These are phyloP conservation scores for Labia minor DNA, from an alignment of 2,888 invertebrate genomes.

Conservation along the genomic window DNA sequence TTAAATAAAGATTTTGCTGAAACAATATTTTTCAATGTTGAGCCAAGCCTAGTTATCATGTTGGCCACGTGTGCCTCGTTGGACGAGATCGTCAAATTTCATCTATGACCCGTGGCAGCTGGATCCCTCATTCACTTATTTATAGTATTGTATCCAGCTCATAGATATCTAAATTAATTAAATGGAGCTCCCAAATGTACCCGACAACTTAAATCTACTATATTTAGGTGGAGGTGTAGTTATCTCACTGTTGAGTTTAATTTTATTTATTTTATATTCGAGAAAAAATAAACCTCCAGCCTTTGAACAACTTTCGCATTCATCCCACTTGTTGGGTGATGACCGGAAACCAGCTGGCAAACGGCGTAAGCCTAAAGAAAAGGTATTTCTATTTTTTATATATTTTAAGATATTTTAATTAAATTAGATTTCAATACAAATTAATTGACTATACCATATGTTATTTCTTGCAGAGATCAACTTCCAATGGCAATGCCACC, in stretches of 20 bases:
- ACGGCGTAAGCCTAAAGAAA: slow-evolving; percentile 41
- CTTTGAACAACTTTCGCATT: slow-evolving; percentile 56
- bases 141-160: background rate
- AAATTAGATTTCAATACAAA: no score
- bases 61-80: background rate
- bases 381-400: slow-evolving; percentile 26
- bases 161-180: slow-evolving; percentile 16
- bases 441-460: background rate
- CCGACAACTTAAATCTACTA: slow-evolving; percentile 44
- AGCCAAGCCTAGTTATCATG: no score
- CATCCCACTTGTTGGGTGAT: slow-evolving; percentile 37
- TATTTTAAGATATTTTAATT: background rate
- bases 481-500: slow-evolving; percentile 31
- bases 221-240: slow-evolving; percentile 51
- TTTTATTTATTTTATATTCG: slow-evolving; percentile 71
- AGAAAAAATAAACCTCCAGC: slow-evolving; percentile 69
- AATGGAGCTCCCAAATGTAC: slow-evolving; percentile 32
- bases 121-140: background rate
- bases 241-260: slow-evolving; percentile 56
- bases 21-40: no score
- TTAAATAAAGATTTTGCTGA: no score
- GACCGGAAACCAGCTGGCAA: slow-evolving; percentile 57
- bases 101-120: slow-evolving; percentile 8
- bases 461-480: slow-evolving; percentile 28
- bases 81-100: background rate